These are phyloP conservation scores for Dromiciops gliroides DNA, from an alignment of 2,113 vertebrate genomes.

Conservation along the genomic window DNA sequence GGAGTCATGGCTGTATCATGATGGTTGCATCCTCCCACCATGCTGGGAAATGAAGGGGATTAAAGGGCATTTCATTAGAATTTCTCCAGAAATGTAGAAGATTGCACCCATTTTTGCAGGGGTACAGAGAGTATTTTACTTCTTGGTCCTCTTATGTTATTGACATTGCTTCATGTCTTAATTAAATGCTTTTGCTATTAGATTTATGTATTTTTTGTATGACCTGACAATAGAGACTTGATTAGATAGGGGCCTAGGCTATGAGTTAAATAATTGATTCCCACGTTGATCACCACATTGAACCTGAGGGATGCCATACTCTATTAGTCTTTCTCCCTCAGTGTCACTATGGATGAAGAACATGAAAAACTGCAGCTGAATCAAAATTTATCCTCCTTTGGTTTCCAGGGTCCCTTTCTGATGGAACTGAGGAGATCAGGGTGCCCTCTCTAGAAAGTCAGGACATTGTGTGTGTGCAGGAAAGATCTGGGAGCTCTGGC, in stretches of 20 bases:
- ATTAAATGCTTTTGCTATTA: constrained; percentile 1
- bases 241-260: background rate
- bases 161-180: background rate
- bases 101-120: background rate
- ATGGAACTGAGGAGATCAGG: background rate
- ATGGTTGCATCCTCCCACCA: background rate
- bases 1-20: background rate
- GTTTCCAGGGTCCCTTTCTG: background rate
- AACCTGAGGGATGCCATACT: background rate
- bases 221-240: background rate
- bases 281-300: background rate
- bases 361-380: background rate
- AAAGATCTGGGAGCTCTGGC: background rate
- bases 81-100: background rate
- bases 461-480: background rate
- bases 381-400: background rate
- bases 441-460: background rate
- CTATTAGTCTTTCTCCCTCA: background rate
- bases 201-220: background rate
- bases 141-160: background rate
- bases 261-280: background rate
- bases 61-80: background rate
- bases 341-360: background rate
- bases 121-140: background rate
- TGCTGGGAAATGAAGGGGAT: background rate